These are phyloP conservation scores for Taxidea taxus DNA, from an alignment of 2,113 vertebrate species.

Conservation along the genomic window DNA sequence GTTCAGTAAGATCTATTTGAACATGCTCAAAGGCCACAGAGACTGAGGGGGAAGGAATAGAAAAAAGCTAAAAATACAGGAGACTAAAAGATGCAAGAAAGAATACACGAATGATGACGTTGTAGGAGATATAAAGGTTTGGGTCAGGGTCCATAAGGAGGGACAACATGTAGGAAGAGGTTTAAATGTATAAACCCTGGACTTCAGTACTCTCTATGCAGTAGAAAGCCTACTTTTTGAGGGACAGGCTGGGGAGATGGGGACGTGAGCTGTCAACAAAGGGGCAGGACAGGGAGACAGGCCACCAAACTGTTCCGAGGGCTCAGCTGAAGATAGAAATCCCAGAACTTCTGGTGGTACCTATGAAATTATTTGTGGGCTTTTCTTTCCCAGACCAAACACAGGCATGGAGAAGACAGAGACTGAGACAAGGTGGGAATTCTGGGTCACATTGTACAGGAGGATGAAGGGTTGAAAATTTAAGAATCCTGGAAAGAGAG, in stretches of 20 bases:
- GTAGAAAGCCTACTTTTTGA: background rate
- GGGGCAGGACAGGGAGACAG: background rate
- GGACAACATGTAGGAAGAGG: background rate
- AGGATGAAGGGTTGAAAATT: background rate
- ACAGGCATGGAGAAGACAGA: background rate
- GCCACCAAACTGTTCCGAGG: background rate
- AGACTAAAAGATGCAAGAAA: background rate
- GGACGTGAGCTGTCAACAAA: background rate
- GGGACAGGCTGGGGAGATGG: background rate
- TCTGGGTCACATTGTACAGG: background rate
- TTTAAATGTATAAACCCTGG: background rate
- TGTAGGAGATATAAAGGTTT: background rate
- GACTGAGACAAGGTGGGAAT: background rate
- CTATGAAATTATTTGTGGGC: background rate
- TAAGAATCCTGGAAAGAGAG: background rate
- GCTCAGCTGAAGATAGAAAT: background rate
- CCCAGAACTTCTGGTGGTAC: background rate
- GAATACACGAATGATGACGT: background rate
- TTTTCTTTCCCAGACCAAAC: background rate
- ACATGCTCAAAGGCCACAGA: background rate
- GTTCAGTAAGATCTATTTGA: background rate
- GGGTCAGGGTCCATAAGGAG: background rate
- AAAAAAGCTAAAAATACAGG: background rate
- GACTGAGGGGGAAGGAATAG: background rate
- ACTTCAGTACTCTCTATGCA: background rate